Evolutionary conservation across 2,797 vertebrate genomes (phyloP).

Genomic region (Triplophysa yarkandensis): DNA sequence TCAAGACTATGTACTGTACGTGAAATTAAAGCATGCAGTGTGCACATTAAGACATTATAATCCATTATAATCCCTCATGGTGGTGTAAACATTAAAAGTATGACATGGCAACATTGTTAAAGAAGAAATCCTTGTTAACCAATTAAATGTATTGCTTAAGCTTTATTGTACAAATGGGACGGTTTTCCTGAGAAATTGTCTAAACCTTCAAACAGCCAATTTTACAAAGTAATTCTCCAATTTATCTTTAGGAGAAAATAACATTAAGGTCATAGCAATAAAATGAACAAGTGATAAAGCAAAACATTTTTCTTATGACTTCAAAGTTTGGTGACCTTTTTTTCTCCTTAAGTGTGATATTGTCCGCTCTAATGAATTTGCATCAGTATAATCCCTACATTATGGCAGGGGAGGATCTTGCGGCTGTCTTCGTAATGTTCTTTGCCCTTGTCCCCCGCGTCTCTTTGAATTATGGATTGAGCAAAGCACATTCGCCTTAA

Average conservation of each 20-base stretch:
- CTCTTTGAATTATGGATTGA: slow-evolving; percentile 73
- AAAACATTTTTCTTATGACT: neutral
- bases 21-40: neutral
- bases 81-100: neutral
- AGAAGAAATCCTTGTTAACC: neutral
- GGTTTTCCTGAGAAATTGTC: neutral
- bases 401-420: slow-evolving; percentile 10
- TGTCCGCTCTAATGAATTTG: slow-evolving; percentile 34
- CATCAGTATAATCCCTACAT: slow-evolving; percentile 13
- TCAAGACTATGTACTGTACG: neutral
- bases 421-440: slow-evolving; percentile 43
- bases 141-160: neutral
- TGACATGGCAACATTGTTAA: neutral
- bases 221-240: neutral
- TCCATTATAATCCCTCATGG: neutral
- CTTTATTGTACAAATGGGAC: neutral
- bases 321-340: slow-evolving; percentile 11
- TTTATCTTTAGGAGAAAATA: neutral
- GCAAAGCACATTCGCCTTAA: slow-evolving; percentile 72
- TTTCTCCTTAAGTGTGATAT: slow-evolving; percentile 33
- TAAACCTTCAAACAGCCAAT: neutral
- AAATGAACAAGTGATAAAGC: neutral
- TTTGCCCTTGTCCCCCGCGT: slow-evolving; percentile 55
- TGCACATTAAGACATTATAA: neutral
- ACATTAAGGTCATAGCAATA: neutral